Evolutionary conservation across 2,888 invertebrate genomes (phyloP).

Genomic region (Ashinkailepas kermadecensis): DNA sequence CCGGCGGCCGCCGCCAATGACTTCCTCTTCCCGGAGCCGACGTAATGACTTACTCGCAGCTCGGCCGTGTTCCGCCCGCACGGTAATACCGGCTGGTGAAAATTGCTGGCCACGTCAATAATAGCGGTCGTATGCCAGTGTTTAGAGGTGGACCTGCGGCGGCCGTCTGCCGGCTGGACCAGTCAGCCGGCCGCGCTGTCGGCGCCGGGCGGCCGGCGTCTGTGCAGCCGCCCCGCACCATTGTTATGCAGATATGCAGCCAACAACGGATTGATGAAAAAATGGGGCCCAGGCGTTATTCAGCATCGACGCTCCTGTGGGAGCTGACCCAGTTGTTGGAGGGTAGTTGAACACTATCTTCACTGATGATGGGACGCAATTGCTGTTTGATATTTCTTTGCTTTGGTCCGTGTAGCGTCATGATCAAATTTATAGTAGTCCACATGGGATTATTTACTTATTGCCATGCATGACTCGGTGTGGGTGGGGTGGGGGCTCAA

Average conservation of each 20-base stretch:
- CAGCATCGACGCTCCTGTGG: too few species aligned
- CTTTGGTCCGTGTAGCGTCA: too few species aligned
- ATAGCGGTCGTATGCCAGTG: neutral
- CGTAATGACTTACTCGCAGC: slow-evolving; percentile 12
- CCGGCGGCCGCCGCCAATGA: neutral
- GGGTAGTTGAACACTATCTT: too few species aligned
- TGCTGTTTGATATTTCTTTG: too few species aligned
- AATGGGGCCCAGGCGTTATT: neutral
- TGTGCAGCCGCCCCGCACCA: neutral
- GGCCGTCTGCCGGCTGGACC: neutral
- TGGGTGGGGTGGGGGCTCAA: too few species aligned
- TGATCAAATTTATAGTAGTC: too few species aligned
- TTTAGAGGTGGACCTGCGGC: neutral
- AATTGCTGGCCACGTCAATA: neutral
- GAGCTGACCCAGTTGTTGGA: too few species aligned
- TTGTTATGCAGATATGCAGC: neutral
- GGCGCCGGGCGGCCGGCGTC: neutral
- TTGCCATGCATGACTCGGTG: too few species aligned
- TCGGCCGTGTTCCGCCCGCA: neutral
- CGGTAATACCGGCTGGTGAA: neutral
- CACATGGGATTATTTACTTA: too few species aligned
- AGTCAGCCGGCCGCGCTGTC: too few species aligned
- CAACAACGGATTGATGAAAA: neutral
- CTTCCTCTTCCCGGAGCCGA: neutral
- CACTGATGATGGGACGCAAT: too few species aligned